These are phyloP conservation scores for Centropus unirufus DNA, from an alignment of 2,113 vertebrate species.

Conservation along the genomic window DNA sequence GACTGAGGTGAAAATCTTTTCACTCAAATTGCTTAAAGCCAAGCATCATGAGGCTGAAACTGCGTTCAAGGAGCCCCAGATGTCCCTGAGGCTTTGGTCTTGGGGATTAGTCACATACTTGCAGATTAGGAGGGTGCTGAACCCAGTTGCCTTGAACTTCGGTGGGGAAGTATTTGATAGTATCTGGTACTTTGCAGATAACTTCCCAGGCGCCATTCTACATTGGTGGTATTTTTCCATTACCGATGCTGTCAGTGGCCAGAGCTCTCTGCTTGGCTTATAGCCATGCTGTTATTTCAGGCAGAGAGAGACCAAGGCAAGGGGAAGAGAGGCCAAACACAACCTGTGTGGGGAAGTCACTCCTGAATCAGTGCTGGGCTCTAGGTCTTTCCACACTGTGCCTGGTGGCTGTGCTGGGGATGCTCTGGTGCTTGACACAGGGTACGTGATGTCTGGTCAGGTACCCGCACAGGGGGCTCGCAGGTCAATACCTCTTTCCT, in stretches of 20 bases:
- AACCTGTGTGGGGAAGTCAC: background rate
- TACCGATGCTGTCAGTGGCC: background rate
- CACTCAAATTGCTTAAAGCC: background rate
- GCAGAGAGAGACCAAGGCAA: background rate
- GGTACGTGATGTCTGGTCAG: rapidly evolving
- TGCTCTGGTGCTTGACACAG: rapidly evolving
- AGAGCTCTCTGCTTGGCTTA: background rate
- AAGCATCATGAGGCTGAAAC: background rate
- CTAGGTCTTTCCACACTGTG: background rate
- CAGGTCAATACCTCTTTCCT: background rate
- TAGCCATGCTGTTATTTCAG: background rate
- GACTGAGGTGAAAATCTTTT: background rate
- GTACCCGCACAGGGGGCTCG: background rate
- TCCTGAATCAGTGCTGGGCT: background rate
- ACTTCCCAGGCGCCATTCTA: background rate
- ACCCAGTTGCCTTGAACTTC: background rate
- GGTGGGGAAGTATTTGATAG: background rate
- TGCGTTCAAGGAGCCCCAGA: background rate
- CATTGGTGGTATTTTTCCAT: background rate
- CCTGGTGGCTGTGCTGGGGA: background rate
- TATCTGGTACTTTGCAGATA: background rate
- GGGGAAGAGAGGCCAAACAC: background rate
- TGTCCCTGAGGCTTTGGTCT: background rate
- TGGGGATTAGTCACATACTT: background rate
- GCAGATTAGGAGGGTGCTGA: background rate